phyloP scores from a whole-genome alignment of 2,888 invertebrate genomes.

The Sicus ferrugineus region DNA sequence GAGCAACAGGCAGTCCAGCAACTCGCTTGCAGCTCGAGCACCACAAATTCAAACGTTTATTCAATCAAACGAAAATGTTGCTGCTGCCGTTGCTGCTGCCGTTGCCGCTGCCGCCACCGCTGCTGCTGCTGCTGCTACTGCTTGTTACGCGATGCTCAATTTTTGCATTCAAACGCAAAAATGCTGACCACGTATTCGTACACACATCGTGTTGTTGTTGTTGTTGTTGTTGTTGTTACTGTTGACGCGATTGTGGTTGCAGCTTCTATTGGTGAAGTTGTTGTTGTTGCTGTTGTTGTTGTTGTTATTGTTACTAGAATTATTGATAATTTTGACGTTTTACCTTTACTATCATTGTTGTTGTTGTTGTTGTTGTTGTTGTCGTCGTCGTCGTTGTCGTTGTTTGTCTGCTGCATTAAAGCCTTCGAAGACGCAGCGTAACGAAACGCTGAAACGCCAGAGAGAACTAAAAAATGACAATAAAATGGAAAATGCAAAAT shows the following conservation, averaged over 20 bases:
- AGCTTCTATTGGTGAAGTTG: no score
- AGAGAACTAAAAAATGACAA: background rate
- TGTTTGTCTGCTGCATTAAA: background rate
- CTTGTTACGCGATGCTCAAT: background rate
- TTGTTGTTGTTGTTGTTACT: slow-evolving; percentile 33
- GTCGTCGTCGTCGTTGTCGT: slow-evolving; percentile 29
- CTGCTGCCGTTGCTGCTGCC: slow-evolving; percentile 12
- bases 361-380: slow-evolving; percentile 25
- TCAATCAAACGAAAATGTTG: slow-evolving; percentile 22
- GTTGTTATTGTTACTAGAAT: slow-evolving; percentile 37
- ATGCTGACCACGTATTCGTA: slow-evolving; percentile 9
- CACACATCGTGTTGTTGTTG: slow-evolving; percentile 36
- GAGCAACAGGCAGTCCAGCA: background rate
- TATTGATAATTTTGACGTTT: slow-evolving; percentile 42
- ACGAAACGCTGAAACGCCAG: slow-evolving; percentile 1
- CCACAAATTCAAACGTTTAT: slow-evolving; percentile 13
- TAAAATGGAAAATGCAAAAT: background rate
- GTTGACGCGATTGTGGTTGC: slow-evolving; percentile 21
- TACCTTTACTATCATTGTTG: slow-evolving; percentile 40
- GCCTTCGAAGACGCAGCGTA: slow-evolving; percentile 21
- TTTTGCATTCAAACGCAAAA: slow-evolving; percentile 13
- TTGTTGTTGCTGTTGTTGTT: slow-evolving; percentile 17
- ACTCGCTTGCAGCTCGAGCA: background rate
- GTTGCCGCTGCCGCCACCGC: slow-evolving; percentile 23
- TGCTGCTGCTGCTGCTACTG: slow-evolving; percentile 17